Percentiles rank a stretch among this genome's conserved stretches.
Conservation (phyloP, 2,888 invertebrate species). For the Ceramica pisi region DNA sequence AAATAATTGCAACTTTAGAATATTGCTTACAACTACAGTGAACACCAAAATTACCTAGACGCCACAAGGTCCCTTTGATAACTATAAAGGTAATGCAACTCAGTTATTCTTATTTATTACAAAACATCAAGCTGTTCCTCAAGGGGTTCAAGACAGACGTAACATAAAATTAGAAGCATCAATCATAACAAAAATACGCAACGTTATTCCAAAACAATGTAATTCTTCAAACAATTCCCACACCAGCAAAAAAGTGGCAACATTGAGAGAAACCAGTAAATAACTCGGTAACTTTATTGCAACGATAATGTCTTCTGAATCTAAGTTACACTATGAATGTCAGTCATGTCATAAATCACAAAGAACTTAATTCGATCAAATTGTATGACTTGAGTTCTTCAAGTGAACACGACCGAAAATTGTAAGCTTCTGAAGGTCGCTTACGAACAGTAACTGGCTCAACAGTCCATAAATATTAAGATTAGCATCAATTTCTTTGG, state of each 20-base stretch:
- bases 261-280: slow-evolving; percentile 32
- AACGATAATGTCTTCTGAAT: background rate
- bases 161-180: slow-evolving; percentile 16
- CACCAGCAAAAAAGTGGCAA: slow-evolving; percentile 31
- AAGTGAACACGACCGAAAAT: slow-evolving; percentile 18
- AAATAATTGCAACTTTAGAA: background rate
- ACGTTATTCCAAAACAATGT: slow-evolving; percentile 40
- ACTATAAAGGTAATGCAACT: background rate
- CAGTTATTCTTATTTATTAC: background rate
- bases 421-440: slow-evolving; percentile 48
- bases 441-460: slow-evolving; percentile 25
- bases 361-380: slow-evolving; percentile 6
- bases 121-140: background rate
- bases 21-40: background rate
- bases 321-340: background rate
- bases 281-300: slow-evolving; percentile 11
- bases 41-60: no score
- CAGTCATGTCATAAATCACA: slow-evolving; percentile 1
- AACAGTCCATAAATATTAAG: slow-evolving; percentile 55
- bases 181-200: slow-evolving; percentile 17
- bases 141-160: background rate
- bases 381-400: slow-evolving; percentile 2
- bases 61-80: background rate
- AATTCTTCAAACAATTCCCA: slow-evolving; percentile 45
- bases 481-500: slow-evolving; percentile 47